phyloP scores from a whole-genome alignment of 2,888 invertebrate genomes.

The Stenichneumon culpator region DNA sequence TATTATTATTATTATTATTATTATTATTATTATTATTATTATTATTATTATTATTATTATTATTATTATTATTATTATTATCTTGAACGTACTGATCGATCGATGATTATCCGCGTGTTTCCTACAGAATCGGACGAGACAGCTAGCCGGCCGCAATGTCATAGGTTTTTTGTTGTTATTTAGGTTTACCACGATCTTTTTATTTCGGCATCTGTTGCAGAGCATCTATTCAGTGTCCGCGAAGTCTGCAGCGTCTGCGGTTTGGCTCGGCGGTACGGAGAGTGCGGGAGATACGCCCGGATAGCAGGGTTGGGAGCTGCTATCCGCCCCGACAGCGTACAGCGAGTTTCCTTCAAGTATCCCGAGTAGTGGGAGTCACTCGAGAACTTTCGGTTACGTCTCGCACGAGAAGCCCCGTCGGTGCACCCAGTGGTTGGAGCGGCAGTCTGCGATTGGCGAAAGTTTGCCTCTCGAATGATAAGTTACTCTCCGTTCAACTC shows the following conservation, averaged over 20 bases:
- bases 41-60: no score
- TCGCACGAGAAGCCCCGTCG: conserved; percentile 6
- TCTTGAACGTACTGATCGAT: no score
- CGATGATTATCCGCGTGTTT: no score
- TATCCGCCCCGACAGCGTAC: not conserved
- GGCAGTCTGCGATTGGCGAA: not conserved
- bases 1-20: no score
- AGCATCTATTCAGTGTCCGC: not conserved
- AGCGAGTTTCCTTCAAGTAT: conserved; percentile 23
- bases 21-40: no score
- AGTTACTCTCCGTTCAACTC: not conserved
- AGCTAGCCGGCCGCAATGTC: no score
- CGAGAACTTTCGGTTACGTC: conserved; percentile 62
- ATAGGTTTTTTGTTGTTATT: not conserved
- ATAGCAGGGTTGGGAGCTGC: not conserved
- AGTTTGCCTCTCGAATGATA: conserved; percentile 1
- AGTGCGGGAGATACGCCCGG: not conserved
- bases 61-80: no score
- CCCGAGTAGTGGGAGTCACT: conserved; percentile 33
- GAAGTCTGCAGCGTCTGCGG: conserved; percentile 1
- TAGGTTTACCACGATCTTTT: not conserved
- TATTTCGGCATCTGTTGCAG: conserved; percentile 7
- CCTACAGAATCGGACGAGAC: no score
- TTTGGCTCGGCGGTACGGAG: not conserved
- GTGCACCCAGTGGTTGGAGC: not conserved